Evolutionary conservation across 2,888 invertebrate genomes (phyloP).

Genomic region (Hecatera dysodea): DNA sequence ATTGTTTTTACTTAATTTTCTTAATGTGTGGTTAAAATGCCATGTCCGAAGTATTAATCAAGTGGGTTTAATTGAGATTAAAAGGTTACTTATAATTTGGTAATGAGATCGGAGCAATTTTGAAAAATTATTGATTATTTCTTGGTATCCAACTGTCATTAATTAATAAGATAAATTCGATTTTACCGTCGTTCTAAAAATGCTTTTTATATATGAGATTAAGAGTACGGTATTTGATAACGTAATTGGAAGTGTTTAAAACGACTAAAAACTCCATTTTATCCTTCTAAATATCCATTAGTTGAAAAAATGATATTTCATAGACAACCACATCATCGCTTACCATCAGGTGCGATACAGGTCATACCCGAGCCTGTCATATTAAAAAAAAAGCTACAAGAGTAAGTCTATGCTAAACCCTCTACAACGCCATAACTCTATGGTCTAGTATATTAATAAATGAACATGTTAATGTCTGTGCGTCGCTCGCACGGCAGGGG

Average conservation of each 20-base stretch:
- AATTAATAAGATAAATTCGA: background rate
- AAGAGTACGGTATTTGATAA: background rate
- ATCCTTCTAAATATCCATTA: too few relatives aligned
- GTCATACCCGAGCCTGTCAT: background rate
- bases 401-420: background rate
- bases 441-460: conserved; percentile 83
- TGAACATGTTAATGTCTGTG: conserved; percentile 84
- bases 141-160: background rate
- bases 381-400: background rate
- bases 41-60: conserved; percentile 28
- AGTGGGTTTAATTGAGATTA: conserved; percentile 28
- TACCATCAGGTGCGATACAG: too few relatives aligned
- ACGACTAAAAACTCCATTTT: background rate
- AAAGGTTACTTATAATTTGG: conserved; percentile 52
- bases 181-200: background rate
- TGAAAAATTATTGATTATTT: conserved; percentile 13
- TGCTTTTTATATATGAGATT: too few relatives aligned
- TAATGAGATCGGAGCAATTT: conserved; percentile 30
- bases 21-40: conserved; percentile 39
- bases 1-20: conserved; percentile 42
- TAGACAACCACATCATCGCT: background rate
- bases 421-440: conserved; percentile 66
- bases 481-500: conserved; percentile 77
- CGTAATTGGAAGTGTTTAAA: background rate
- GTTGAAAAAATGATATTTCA: too few relatives aligned